phyloP scores from a whole-genome alignment of 2,888 invertebrate species.

The Drosophila melanocephala region DNA sequence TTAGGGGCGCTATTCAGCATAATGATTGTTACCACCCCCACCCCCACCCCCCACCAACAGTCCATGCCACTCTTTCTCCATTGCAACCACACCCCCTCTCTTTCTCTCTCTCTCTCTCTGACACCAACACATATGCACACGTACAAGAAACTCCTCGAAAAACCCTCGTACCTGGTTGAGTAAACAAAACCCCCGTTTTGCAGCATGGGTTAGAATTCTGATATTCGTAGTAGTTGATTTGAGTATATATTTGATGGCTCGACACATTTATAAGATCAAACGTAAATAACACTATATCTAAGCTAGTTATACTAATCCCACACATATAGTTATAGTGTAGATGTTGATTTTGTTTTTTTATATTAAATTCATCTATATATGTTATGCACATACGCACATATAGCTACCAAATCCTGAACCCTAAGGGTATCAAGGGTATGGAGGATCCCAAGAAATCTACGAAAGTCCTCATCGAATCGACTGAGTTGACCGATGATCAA shows the following conservation, averaged over 20 bases:
- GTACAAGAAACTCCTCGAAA: slow-evolving; percentile 19
- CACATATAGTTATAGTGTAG: slow-evolving; percentile 32
- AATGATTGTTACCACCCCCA: slow-evolving; percentile 24
- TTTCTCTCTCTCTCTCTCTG: neutral
- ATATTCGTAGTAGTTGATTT: slow-evolving; percentile 39
- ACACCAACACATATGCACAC: slow-evolving; percentile 42
- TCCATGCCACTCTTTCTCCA: neutral
- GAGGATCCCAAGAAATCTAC: slow-evolving; percentile 93
- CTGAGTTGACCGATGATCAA: slow-evolving; percentile 94
- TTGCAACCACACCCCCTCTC: slow-evolving; percentile 28
- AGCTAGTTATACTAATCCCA: slow-evolving; percentile 69
- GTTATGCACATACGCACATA: slow-evolving; percentile 70
- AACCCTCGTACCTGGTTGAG: slow-evolving; percentile 18
- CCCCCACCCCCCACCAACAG: neutral
- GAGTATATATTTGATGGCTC: slow-evolving; percentile 17
- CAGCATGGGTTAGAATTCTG: slow-evolving; percentile 68
- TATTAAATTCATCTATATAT: slow-evolving; percentile 56
- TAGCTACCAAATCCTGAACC: slow-evolving; percentile 99
- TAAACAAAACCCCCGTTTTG: slow-evolving; percentile 33
- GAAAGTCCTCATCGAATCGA: slow-evolving; percentile 92
- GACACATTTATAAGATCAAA: slow-evolving; percentile 57
- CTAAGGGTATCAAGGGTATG: slow-evolving; percentile 92
- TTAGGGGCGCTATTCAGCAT: slow-evolving; percentile 73
- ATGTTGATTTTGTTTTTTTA: slow-evolving; percentile 35
- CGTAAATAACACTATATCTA: slow-evolving; percentile 67